phyloP scores from a whole-genome alignment of 2,888 invertebrate species.

The Spodoptera picta region DNA sequence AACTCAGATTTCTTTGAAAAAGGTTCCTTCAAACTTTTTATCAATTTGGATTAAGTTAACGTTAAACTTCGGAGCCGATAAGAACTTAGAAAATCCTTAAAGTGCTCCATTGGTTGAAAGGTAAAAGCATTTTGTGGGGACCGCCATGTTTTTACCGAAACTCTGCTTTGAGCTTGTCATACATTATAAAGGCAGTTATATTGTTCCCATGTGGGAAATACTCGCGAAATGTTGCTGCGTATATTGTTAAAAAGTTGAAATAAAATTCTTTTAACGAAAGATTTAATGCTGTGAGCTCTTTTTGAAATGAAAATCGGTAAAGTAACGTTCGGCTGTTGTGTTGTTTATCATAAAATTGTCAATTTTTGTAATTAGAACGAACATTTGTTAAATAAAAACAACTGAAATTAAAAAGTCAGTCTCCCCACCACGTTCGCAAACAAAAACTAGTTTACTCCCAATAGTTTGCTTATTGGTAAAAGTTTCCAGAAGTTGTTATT shows the following conservation, averaged over 20 bases:
- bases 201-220: conserved; percentile 2
- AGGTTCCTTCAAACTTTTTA: conserved; percentile 1
- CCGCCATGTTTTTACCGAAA: conserved; percentile 17
- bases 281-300: background rate
- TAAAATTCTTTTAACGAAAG: conserved; percentile 2
- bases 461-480: conserved; percentile 2
- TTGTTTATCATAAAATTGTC: no score
- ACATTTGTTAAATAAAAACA: no score
- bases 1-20: background rate
- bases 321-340: no score
- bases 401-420: no score
- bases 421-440: background rate
- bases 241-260: background rate
- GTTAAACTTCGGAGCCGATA: background rate
- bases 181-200: conserved; percentile 15
- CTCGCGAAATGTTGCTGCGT: conserved; percentile 8
- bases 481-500: conserved; percentile 9
- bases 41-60: conserved; percentile 2
- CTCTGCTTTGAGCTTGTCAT: conserved; percentile 18
- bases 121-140: conserved; percentile 5
- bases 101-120: conserved; percentile 10
- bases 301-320: background rate
- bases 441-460: background rate
- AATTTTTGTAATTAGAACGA: no score
- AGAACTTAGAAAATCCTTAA: background rate